These are phyloP conservation scores for Hippocampus zosterae DNA, from an alignment of 2,113 vertebrate species.

Conservation along the genomic window DNA sequence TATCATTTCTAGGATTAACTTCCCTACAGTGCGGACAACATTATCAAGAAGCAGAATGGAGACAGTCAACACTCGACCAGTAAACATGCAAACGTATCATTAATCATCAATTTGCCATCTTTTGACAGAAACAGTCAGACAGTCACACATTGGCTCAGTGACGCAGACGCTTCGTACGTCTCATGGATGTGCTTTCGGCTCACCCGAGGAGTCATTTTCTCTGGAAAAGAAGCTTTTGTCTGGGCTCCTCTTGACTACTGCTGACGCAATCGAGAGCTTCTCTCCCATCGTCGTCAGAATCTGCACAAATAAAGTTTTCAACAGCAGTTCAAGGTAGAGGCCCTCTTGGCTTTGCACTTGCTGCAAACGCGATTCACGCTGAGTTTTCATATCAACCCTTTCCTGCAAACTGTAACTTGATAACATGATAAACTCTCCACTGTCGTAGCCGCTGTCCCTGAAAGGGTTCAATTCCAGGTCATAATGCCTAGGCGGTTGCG, in stretches of 20 bases:
- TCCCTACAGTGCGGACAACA: slow-evolving; percentile 13
- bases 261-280: slow-evolving; percentile 25
- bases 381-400: no score
- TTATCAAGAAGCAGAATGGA: background rate
- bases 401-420: no score
- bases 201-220: slow-evolving; percentile 18
- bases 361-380: no score
- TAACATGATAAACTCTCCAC: no score
- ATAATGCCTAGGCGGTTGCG: no score
- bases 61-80: slow-evolving; percentile 23
- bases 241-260: slow-evolving; percentile 20
- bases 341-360: no score
- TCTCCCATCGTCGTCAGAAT: slow-evolving; percentile 25
- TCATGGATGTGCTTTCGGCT: slow-evolving; percentile 21
- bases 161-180: slow-evolving; percentile 25
- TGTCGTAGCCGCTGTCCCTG: no score
- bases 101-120: slow-evolving; percentile 51
- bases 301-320: background rate
- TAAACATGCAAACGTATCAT: slow-evolving; percentile 46
- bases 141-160: slow-evolving; percentile 17
- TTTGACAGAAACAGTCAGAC: slow-evolving; percentile 45
- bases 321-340: background rate
- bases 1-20: slow-evolving; percentile 18
- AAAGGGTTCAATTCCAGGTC: no score
- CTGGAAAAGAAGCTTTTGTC: slow-evolving; percentile 1